A percentile compares a stretch with the other conserved stretches of the same genome.
phyloP scores from a whole-genome alignment of 2,113 vertebrate species.

The Progne subis region DNA sequence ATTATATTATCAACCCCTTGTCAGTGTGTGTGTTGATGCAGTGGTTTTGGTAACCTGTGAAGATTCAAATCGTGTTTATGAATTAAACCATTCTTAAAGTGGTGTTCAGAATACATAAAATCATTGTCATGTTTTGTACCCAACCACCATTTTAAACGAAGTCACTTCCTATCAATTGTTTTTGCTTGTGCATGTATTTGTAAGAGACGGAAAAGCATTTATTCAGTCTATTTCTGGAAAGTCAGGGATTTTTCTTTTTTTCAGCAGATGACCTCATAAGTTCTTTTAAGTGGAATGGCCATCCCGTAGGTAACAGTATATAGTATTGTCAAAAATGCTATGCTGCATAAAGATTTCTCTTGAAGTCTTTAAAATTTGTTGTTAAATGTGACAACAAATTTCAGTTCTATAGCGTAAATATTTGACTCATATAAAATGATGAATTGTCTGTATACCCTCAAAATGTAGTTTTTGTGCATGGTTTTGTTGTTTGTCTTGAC shows the following conservation, averaged over 20 bases:
- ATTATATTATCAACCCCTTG: not conserved
- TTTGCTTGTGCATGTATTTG: not conserved
- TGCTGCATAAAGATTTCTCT: not conserved
- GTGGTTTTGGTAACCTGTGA: not conserved
- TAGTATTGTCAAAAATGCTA: not conserved
- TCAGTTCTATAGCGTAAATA: not conserved
- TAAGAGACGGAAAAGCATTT: not conserved
- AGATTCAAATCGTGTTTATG: not conserved
- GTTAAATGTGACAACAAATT: not conserved
- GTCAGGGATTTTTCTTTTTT: not conserved
- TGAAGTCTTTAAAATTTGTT: not conserved
- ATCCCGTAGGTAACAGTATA: not conserved
- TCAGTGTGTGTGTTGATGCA: not conserved
- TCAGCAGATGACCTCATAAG: not conserved
- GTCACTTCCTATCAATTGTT: not conserved
- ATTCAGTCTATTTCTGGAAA: not conserved
- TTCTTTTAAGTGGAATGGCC: not conserved
- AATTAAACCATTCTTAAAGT: not conserved
- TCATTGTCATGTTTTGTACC: not conserved
- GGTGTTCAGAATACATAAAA: not conserved
- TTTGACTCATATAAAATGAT: not conserved
- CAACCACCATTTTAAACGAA: not conserved
- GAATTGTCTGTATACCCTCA: not conserved
- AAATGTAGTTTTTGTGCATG: not conserved
- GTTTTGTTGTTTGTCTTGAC: not conserved